These are phyloP conservation scores for Papilio aristodemus DNA, from an alignment of 1,140 invertebrate genomes.

Conservation along the genomic window DNA sequence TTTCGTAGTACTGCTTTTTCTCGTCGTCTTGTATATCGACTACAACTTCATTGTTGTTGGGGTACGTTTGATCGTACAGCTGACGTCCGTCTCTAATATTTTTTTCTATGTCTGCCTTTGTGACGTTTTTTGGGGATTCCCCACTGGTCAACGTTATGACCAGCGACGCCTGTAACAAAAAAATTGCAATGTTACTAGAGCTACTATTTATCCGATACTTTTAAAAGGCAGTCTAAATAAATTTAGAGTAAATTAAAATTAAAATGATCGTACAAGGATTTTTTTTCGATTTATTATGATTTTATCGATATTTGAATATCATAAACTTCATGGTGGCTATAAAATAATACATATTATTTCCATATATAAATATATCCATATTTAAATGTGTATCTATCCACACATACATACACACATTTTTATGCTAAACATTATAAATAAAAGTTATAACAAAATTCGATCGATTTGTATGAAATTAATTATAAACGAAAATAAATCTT, in stretches of 20 bases:
- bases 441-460: no score
- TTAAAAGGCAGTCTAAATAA: no score
- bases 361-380: background rate
- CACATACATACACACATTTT: background rate
- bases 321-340: background rate
- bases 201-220: background rate
- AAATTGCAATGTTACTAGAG: conserved; percentile 13
- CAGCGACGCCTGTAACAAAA: conserved; percentile 62
- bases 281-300: no score
- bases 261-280: no score
- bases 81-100: conserved; percentile 32
- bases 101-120: conserved; percentile 7
- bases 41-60: conserved; percentile 76
- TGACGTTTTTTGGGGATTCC: conserved; percentile 48
- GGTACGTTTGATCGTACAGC: conserved; percentile 37
- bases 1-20: conserved; percentile 86
- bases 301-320: background rate
- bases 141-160: conserved; percentile 58
- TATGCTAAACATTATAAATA: no score
- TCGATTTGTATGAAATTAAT: no score
- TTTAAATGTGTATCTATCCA: background rate
- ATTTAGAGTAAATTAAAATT: no score
- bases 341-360: background rate
- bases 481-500: no score
- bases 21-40: conserved; percentile 84